Conservation (phyloP, 2,888 invertebrate genomes). For the Plutella xylostella region DNA sequence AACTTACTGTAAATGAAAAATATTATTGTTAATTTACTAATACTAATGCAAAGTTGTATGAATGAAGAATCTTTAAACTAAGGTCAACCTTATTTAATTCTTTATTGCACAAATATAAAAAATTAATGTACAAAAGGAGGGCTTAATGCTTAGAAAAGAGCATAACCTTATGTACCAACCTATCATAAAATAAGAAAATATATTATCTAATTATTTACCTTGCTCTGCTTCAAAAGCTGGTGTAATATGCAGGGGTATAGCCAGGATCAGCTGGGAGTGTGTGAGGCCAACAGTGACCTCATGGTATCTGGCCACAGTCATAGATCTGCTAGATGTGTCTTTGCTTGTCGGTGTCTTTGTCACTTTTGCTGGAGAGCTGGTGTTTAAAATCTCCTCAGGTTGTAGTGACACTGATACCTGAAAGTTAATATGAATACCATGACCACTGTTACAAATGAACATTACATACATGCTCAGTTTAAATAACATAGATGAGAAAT, state of each 20-base stretch:
- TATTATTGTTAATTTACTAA: too few relatives aligned
- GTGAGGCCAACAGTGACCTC: slow-evolving; percentile 91
- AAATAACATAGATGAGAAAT: too few relatives aligned
- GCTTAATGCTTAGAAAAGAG: too few relatives aligned
- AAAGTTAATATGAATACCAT: slow-evolving; percentile 9
- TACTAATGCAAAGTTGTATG: too few relatives aligned
- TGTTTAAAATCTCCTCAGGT: slow-evolving; percentile 82
- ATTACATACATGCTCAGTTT: not conserved
- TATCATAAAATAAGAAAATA: not conserved
- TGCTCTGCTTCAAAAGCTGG: slow-evolving; percentile 95
- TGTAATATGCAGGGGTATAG: slow-evolving; percentile 94
- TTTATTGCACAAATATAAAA: too few relatives aligned
- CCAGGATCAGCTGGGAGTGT: slow-evolving; percentile 90
- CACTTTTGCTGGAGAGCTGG: slow-evolving; percentile 49
- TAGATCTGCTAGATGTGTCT: slow-evolving; percentile 68
- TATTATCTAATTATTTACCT: slow-evolving; percentile 56
- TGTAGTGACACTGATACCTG: slow-evolving; percentile 91
- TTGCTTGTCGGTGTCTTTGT: slow-evolving; percentile 32
- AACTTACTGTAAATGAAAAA: slow-evolving; percentile 73
- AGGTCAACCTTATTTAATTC: too few relatives aligned
- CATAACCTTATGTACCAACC: too few relatives aligned
- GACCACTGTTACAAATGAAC: not conserved
- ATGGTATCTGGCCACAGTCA: slow-evolving; percentile 90
- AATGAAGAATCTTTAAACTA: too few relatives aligned
- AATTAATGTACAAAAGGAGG: too few relatives aligned